Base-by-base conservation (phyloP, 2,797 vertebrate species). In the Dromococcyx pavoninus region DNA sequence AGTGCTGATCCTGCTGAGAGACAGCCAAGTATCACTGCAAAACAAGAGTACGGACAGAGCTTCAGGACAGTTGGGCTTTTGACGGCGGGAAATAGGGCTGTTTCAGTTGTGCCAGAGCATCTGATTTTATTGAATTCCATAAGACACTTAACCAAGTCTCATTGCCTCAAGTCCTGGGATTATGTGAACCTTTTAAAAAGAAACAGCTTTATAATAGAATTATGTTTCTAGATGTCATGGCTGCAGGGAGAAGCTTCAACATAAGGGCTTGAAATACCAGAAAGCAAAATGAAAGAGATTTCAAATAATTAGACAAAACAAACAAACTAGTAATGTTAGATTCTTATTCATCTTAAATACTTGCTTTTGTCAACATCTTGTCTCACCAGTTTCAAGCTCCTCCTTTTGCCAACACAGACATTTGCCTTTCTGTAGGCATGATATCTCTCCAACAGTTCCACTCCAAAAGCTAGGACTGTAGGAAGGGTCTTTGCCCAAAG, bases 201-300 rank as follows among this genome's bases (percentile, higher is more conserved):
- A n/a, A 67, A 23, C 39, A 54, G 18, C 28, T 84, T 93, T 48
- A 27, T 75, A 87, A 86, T 27, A 79, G 51, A 88, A 93, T 72
- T 69, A 14, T 66, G 41, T 72, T 89, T 89, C 61, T 91, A 86
- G 81, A 71, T 92, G 43, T 78, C 89, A 93, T 54, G 76, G 39
- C 81, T 92, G 54, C 75, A 77, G 58, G 70, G 70, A 91, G 62
- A 80, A 86, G 41, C 89, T 91, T 91, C 78, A 88, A 80, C 91
- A 80, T 48, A 91, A 83, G 61, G 54, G 61, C 69, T 30, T 70
- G 48, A 90, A 96, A 93, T 83, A 92, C 46, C 82, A 95, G 79
- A 94, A 70, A 83, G 46, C 79, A 91, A 84, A 91, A 88, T 73
- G 48, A 74, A 66, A 89, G 53, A 67, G 18, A 87, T 82, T 91